These are phyloP conservation scores for Camarhynchus parvulus DNA, from an alignment of 2,113 vertebrate genomes.

Conservation along the genomic window DNA sequence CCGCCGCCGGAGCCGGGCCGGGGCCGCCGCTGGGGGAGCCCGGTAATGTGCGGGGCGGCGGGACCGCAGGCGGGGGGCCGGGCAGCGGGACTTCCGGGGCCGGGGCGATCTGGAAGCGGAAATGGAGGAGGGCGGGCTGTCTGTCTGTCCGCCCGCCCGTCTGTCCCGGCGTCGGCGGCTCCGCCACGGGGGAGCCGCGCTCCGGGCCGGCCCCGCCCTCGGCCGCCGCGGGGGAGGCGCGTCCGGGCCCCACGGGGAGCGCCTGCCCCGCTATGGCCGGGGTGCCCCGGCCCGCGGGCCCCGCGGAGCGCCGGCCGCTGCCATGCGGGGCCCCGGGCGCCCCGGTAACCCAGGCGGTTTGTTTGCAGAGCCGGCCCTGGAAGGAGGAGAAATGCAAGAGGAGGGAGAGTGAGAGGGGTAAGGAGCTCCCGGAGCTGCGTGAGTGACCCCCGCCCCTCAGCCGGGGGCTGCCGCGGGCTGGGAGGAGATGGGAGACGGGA, in stretches of 20 bases:
- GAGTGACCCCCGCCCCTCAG: neutral
- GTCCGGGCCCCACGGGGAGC: neutral
- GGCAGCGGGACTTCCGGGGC: conserved; percentile 49
- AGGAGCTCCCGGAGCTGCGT: conserved; percentile 21
- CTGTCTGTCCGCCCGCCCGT: neutral
- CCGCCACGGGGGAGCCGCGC: neutral
- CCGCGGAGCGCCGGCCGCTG: neutral
- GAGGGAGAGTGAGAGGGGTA: conserved; percentile 70
- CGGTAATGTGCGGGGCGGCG: conserved; percentile 6
- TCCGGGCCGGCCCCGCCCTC: neutral
- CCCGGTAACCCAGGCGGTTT: conserved; percentile 41
- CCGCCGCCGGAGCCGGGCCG: conserved; percentile 22
- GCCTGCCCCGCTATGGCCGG: neutral
- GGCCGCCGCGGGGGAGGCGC: neutral
- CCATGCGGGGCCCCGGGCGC: neutral
- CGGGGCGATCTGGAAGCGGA: conserved; percentile 60
- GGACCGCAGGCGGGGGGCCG: neutral
- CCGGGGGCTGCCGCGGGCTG: neutral
- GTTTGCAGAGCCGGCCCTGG: conserved; percentile 57
- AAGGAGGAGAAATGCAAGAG: conserved; percentile 65
- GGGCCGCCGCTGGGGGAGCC: conserved; percentile 44
- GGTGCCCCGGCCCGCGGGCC: neutral
- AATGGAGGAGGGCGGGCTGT: conserved; percentile 47
- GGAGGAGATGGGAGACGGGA: neutral
- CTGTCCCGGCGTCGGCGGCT: conserved; percentile 2